Percentiles rank a stretch among this genome's conserved stretches.
These are phyloP conservation scores for Drosophila subquinaria DNA, from an alignment of 2,888 invertebrate species.

Conservation along the genomic window DNA sequence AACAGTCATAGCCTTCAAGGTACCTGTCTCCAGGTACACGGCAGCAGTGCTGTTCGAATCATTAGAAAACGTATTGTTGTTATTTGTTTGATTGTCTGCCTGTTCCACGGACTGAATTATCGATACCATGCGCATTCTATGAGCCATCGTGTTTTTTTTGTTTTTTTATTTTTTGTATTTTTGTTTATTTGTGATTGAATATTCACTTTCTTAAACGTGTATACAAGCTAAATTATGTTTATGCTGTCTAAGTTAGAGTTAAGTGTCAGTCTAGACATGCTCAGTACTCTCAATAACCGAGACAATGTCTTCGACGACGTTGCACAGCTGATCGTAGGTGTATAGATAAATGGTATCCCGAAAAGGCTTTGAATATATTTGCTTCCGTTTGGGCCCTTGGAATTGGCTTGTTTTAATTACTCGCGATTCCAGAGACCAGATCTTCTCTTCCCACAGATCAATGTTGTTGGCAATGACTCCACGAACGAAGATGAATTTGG, in stretches of 20 bases:
- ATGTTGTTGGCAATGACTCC: slow-evolving; percentile 64
- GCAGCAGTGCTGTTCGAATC: slow-evolving; percentile 22
- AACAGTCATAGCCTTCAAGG: slow-evolving; percentile 12
- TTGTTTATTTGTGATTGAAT: not conserved
- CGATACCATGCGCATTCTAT: slow-evolving; percentile 7
- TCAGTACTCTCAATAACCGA: slow-evolving; percentile 76
- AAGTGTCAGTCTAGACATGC: slow-evolving; percentile 31
- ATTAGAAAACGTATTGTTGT: slow-evolving; percentile 25
- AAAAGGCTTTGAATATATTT: slow-evolving; percentile 53
- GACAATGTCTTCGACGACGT: slow-evolving; percentile 73
- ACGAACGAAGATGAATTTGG: slow-evolving; percentile 66
- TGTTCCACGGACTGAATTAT: slow-evolving; percentile 6
- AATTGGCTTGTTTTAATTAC: slow-evolving; percentile 23
- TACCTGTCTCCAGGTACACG: rapidly evolving
- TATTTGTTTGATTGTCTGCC: not conserved
- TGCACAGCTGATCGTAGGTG: slow-evolving; percentile 70
- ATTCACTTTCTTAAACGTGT: not conserved
- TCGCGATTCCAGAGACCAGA: slow-evolving; percentile 40
- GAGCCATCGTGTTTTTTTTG: not conserved
- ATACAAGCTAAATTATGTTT: not conserved
- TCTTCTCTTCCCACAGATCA: slow-evolving; percentile 70
- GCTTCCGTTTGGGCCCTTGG: not conserved
- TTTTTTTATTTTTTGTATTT: not conserved
- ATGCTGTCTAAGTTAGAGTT: slow-evolving; percentile 1
- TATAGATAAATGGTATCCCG: slow-evolving; percentile 68